Evolutionary conservation across 64 coral and sea anemone genomes (phyloP), one percentile per base, ranked within the genome.

Genomic region (Stylophora pistillata): DNA sequence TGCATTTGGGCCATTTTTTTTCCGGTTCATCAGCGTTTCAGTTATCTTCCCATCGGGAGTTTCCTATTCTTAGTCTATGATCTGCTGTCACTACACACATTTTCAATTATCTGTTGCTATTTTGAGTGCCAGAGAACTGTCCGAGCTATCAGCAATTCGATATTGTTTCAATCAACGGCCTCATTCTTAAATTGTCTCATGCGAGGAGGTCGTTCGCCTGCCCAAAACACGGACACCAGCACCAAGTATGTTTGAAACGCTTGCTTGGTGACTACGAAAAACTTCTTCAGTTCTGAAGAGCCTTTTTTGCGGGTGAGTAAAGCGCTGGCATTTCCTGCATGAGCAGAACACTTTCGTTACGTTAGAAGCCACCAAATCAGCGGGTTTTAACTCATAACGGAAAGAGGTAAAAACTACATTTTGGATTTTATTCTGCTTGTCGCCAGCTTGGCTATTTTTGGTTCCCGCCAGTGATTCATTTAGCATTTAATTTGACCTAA

Each of bases 71-170:
- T 84, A 54, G 80, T 54, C 33, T 6, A 53, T 84, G 66, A 84
- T 84, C 60, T 84, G 69, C 0, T 23, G 61, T 53, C 80, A 53
- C 60, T 28, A 54, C 80, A 70, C 11, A 68, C 66, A 61, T 52
- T 84, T 69, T 60, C 25, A 69, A 84, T 84, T 69, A 84, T 6
- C 17, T n/a, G 20, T 9, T 84, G 21, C 80, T 84, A 84, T 84
- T 84, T 84, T 84, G 25, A 15, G 63, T 69, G 13, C 34, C 20
- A 14, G 33, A 15, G 34, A 20, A 52, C 62, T 84, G 69, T 69
- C 61, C 80, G 80, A 2, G 61, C 80, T 84, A 84, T 84, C 80
- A 84, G 53, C 80, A 84, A 32, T 84, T 84, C 69, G 61, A 84
- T 84, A 60, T 84, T 84, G 80, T 84, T 84, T 84, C 62, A 70